These are phyloP conservation scores for Orchesellides sinensis DNA, from an alignment of 2,888 invertebrate genomes.

Conservation along the genomic window DNA sequence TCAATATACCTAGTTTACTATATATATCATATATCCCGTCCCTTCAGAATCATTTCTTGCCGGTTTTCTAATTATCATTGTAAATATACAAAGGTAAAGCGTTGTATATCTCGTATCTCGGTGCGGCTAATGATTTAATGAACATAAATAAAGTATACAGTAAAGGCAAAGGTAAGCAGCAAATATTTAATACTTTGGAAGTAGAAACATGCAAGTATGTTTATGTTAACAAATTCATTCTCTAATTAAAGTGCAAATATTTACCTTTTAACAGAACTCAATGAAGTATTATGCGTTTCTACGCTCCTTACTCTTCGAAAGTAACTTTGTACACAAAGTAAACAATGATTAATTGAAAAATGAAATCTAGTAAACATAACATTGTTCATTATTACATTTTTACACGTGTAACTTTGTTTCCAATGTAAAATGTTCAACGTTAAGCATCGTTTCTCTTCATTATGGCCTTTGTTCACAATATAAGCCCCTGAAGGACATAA, in stretches of 20 bases:
- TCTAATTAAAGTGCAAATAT: neutral
- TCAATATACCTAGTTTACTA: too few relatives aligned
- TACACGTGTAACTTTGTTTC: too few relatives aligned
- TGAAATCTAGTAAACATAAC: neutral
- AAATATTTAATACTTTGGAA: neutral
- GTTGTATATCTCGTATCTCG: neutral
- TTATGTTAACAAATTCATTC: neutral
- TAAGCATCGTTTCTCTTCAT: too few relatives aligned
- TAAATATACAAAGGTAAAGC: too few relatives aligned
- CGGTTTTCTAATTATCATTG: constrained; percentile 3
- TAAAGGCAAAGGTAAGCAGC: neutral
- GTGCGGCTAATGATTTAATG: constrained; percentile 2
- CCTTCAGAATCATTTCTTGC: neutral
- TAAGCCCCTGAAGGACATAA: too few relatives aligned
- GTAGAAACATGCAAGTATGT: neutral
- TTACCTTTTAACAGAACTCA: neutral
- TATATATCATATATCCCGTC: neutral
- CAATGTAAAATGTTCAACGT: too few relatives aligned
- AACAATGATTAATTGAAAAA: neutral
- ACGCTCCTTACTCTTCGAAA: neutral
- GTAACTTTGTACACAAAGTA: neutral
- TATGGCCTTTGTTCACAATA: too few relatives aligned
- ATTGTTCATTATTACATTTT: too few relatives aligned
- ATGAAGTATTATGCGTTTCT: neutral
- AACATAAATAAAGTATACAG: constrained; percentile 3